Evolutionary conservation across 2,113 vertebrate species (phyloP), one percentile per base, ranked within the genome.

Genomic region (Empidonax traillii): DNA sequence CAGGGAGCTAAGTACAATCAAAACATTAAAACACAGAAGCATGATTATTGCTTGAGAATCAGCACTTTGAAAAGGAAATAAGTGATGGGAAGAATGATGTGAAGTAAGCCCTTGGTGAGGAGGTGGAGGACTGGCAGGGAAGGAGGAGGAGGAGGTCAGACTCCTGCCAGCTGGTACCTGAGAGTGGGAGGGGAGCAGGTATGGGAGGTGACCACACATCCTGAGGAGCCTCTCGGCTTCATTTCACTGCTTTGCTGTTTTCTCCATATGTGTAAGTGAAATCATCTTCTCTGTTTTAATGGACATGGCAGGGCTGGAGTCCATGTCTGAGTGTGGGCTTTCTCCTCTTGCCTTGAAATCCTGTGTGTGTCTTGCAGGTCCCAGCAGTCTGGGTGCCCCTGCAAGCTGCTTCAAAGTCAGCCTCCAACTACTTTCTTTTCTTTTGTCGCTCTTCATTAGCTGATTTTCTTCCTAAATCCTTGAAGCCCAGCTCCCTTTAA

Each of bases 1-100:
- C 1, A 7, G 72, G 62, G 52, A 74, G 8, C 74, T 41, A 55
- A 58, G 61, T 12, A 30, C 61, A 56, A 73, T 68, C 74, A 87
- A 85, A 95, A 59, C 58, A 49, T 87, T 93, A 85, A 63, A 82
- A 85, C 66, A 82, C 51, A 81, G 68, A 93, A 78, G 65, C 56
- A 4, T 65, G 83, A 58, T 74, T 88, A 74, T 53, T 85, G 58
- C 73, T 77, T 1, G 5, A 72, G 61, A 87, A 81, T 74, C 75
- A 77, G 39, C 56, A 44, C 44, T 90, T 84, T 72, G 22, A 27
- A 37, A 86, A 81, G 72, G 69, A 46, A 91, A 72, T 2, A 68
- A 58, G 35, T 35, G 65, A 43, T 87, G 51, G 27, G 51, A 85
- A 92, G 66, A 85, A 76, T 8, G 8, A 31, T 35, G 37, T 58